phyloP scores from a whole-genome alignment of 2,888 invertebrate species.

The Leptogaster cylindrica region DNA sequence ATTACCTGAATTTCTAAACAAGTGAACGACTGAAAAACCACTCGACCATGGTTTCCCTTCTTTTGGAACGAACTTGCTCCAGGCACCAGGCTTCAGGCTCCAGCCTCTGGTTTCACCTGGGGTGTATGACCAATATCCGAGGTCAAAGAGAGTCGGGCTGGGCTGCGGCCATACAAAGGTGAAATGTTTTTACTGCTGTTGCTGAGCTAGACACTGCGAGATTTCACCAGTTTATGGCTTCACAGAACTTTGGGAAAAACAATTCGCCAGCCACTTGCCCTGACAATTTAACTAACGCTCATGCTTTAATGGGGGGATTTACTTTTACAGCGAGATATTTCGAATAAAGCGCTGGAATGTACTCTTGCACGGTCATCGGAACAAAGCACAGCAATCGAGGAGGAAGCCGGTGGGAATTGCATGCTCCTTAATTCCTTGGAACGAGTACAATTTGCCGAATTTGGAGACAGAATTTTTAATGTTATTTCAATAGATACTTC shows the following conservation, averaged over 20 bases:
- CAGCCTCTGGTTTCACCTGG: neutral
- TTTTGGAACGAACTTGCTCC: slow-evolving; percentile 25
- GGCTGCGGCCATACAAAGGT: slow-evolving; percentile 20
- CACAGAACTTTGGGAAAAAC: slow-evolving; percentile 16
- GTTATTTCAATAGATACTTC: no score
- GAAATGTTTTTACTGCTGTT: slow-evolving; percentile 33
- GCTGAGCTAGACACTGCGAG: slow-evolving; percentile 1
- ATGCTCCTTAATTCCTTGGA: no score
- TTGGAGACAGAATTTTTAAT: no score
- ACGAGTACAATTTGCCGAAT: no score
- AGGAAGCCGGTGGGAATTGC: no score
- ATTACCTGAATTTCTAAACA: slow-evolving; percentile 44
- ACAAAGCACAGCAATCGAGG: no score
- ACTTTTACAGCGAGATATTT: neutral
- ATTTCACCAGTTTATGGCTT: slow-evolving; percentile 26
- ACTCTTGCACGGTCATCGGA: no score
- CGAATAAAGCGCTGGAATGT: no score
- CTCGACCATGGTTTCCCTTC: slow-evolving; percentile 36
- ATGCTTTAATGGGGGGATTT: neutral
- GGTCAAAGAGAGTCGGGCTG: slow-evolving; percentile 22
- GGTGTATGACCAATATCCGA: slow-evolving; percentile 20
- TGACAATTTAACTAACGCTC: neutral
- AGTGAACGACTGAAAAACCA: slow-evolving; percentile 38
- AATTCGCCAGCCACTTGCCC: slow-evolving; percentile 10
- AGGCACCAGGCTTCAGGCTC: neutral